These are phyloP conservation scores for Drosophila histrio DNA, from an alignment of 2,888 invertebrate genomes.

Conservation along the genomic window DNA sequence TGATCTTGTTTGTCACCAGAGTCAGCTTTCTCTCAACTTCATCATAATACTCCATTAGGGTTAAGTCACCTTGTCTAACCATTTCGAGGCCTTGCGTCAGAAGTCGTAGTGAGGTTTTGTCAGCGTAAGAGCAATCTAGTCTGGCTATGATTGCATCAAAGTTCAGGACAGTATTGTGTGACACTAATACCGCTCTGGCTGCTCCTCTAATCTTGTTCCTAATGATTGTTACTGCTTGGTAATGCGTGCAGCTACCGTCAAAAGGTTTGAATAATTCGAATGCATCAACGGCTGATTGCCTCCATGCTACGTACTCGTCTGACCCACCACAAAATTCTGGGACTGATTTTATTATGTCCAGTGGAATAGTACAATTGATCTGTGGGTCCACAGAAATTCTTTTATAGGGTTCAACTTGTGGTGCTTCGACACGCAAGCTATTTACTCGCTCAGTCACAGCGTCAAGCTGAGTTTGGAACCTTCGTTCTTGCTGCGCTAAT, in stretches of 20 bases:
- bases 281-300: slow-evolving; percentile 2
- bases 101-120: slow-evolving; percentile 19
- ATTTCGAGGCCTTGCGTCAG: slow-evolving; percentile 23
- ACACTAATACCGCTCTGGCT: slow-evolving; percentile 1
- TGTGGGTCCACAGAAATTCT: not conserved
- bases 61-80: too few species aligned
- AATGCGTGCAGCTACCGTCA: slow-evolving; percentile 20
- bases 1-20: slow-evolving; percentile 41
- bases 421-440: not conserved
- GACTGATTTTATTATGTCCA: slow-evolving; percentile 7
- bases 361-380: slow-evolving; percentile 6
- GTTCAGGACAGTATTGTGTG: slow-evolving; percentile 6
- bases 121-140: slow-evolving; percentile 33
- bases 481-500: slow-evolving; percentile 2
- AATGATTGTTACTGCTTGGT: slow-evolving; percentile 29
- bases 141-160: slow-evolving; percentile 3
- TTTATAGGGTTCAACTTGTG: slow-evolving; percentile 5
- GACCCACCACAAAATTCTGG: slow-evolving; percentile 4
- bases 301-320: slow-evolving; percentile 11
- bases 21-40: slow-evolving; percentile 47
- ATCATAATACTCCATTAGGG: slow-evolving; percentile 50
- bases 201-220: slow-evolving; percentile 20
- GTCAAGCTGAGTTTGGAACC: slow-evolving; percentile 5
- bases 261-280: slow-evolving; percentile 12
- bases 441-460: slow-evolving; percentile 4